phyloP scores from a whole-genome alignment of 2,888 invertebrate species.

The Anagyrus pseudococci region DNA sequence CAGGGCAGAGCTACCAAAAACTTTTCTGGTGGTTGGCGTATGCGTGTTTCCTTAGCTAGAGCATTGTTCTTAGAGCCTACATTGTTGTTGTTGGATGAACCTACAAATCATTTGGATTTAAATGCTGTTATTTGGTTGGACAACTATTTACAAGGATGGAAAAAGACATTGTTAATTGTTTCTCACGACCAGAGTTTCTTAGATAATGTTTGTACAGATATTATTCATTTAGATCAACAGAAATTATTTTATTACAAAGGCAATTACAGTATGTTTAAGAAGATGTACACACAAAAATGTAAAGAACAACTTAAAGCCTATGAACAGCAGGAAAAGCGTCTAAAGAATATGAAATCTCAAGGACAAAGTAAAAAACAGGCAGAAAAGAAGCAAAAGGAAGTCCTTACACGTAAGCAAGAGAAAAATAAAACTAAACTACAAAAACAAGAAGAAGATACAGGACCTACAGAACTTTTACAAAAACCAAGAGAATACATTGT shows the following conservation, averaged over 20 bases:
- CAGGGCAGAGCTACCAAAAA: slow-evolving; percentile 90
- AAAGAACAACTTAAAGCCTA: slow-evolving; percentile 96
- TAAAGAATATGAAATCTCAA: slow-evolving; percentile 94
- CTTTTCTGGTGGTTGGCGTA: slow-evolving; percentile 96
- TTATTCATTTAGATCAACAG: slow-evolving; percentile 94
- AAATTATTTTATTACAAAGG: slow-evolving; percentile 97
- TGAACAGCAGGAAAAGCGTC: slow-evolving; percentile 95
- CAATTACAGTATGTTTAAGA: slow-evolving; percentile 97
- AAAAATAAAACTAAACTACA: slow-evolving; percentile 85
- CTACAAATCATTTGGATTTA: slow-evolving; percentile 98
- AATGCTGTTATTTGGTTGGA: slow-evolving; percentile 99
- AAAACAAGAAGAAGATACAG: slow-evolving; percentile 78
- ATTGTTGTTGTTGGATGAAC: slow-evolving; percentile 95
- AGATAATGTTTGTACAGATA: slow-evolving; percentile 99
- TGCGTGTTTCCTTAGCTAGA: slow-evolving; percentile 97
- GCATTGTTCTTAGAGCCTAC: slow-evolving; percentile 98
- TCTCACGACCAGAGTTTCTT: slow-evolving; percentile 99
- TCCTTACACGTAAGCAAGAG: slow-evolving; percentile 88
- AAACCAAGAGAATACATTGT: slow-evolving; percentile 95
- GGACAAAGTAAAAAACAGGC: slow-evolving; percentile 97
- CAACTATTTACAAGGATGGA: slow-evolving; percentile 98
- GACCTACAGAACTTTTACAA: slow-evolving; percentile 83
- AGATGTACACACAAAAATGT: slow-evolving; percentile 96
- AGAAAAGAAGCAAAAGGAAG: slow-evolving; percentile 93
- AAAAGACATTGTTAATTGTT: slow-evolving; percentile 96